Conservation (phyloP, 1,140 invertebrate genomes). For the Muscidifurax raptorellus region DNA sequence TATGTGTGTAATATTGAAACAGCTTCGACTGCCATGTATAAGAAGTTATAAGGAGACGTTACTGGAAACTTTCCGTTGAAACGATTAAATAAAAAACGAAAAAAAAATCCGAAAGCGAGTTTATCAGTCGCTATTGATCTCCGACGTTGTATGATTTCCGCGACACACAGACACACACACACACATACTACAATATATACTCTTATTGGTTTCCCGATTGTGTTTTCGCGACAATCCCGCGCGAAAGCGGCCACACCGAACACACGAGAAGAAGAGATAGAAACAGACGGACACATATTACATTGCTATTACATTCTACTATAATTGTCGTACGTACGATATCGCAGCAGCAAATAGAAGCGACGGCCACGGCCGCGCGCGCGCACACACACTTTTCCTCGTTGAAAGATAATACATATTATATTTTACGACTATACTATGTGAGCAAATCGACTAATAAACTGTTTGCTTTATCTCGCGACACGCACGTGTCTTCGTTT, state of each 20-base stretch:
- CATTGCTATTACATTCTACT: background rate
- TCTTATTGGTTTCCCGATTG: background rate
- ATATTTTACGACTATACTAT: conserved; percentile 69
- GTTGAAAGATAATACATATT: conserved; percentile 63
- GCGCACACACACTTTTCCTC: conserved; percentile 58
- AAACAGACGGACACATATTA: background rate
- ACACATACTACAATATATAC: background rate
- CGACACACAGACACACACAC: background rate
- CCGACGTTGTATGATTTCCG: background rate
- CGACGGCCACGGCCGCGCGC: background rate
- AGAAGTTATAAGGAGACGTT: conserved; percentile 31
- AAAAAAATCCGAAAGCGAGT: conserved; percentile 22
- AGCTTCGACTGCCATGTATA: conserved; percentile 50
- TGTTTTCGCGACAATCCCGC: conserved; percentile 17
- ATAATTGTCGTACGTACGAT: conserved; percentile 42
- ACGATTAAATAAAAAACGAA: conserved; percentile 14
- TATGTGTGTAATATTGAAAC: conserved; percentile 23
- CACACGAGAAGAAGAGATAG: background rate
- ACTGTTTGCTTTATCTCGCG: conserved; percentile 66
- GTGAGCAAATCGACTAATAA: conserved; percentile 64
- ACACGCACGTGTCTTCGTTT: background rate
- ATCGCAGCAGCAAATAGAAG: conserved; percentile 42
- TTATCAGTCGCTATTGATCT: conserved; percentile 53
- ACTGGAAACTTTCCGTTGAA: conserved; percentile 28
- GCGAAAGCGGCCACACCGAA: too few species aligned